A percentile compares a stretch with the other conserved stretches of the same genome.
Evolutionary conservation across 2,797 vertebrate genomes (phyloP).

Genomic region (Microctenopoma steveboyesi): DNA sequence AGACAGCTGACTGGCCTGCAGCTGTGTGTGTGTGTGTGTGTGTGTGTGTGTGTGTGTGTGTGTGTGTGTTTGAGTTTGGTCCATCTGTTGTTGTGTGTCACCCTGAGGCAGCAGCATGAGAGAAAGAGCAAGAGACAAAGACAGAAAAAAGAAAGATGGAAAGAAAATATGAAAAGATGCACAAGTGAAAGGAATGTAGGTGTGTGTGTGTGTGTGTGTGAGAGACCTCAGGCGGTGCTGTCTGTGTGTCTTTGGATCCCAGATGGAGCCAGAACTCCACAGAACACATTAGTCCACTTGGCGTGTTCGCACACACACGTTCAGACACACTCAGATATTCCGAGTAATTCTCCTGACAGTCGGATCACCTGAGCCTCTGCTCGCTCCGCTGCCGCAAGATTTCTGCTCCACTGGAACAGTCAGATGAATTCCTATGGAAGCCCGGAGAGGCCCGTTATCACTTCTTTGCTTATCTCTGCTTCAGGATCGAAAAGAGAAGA

Average conservation of each 20-base stretch:
- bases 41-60: slow-evolving; percentile 7
- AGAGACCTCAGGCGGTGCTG: slow-evolving; percentile 61
- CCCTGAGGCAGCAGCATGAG: slow-evolving; percentile 60
- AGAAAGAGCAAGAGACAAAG: slow-evolving; percentile 55
- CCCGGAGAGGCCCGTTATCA: slow-evolving; percentile 50
- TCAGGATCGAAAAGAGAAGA: slow-evolving; percentile 14
- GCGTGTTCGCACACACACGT: slow-evolving; percentile 57
- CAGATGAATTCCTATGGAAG: slow-evolving; percentile 45
- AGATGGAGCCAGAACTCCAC: slow-evolving; percentile 76
- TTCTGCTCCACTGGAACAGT: slow-evolving; percentile 54
- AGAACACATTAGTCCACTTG: slow-evolving; percentile 76
- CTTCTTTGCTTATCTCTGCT: slow-evolving; percentile 32
- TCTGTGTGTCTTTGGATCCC: slow-evolving; percentile 68
- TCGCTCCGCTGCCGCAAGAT: slow-evolving; percentile 53
- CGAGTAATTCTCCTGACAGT: slow-evolving; percentile 59
- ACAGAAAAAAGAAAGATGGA: slow-evolving; percentile 24
- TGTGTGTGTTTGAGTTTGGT: slow-evolving; percentile 40
- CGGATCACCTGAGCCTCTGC: slow-evolving; percentile 74
- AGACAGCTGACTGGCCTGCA: slow-evolving; percentile 75
- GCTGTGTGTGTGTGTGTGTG: slow-evolving; percentile 37
- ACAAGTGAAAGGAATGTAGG: slow-evolving; percentile 27
- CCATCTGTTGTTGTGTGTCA: slow-evolving; percentile 73
- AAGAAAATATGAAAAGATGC: slow-evolving; percentile 58
- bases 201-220: slow-evolving; percentile 33
- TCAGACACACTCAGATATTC: slow-evolving; percentile 60